phyloP scores from a whole-genome alignment of 92 coral and sea anemone species.

The Plumapathes pennacea region DNA sequence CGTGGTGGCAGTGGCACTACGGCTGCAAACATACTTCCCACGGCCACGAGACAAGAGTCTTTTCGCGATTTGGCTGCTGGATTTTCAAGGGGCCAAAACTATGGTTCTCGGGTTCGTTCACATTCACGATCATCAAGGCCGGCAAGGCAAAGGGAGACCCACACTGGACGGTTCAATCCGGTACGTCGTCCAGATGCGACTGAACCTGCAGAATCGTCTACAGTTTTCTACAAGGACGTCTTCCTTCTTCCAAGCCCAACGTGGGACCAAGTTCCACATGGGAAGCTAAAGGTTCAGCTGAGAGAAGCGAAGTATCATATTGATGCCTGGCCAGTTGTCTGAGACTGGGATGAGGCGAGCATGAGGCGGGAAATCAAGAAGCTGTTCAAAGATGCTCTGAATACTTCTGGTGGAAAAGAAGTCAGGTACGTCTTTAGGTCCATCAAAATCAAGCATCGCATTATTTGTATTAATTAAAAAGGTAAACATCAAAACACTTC shows the following conservation, averaged over 20 bases:
- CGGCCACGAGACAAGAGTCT: slow-evolving; percentile 12
- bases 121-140: neutral
- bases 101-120: too few species aligned
- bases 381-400: slow-evolving; percentile 15
- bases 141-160: neutral
- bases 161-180: neutral
- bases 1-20: too few species aligned
- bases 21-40: slow-evolving; percentile 11
- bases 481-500: too few species aligned
- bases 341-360: slow-evolving; percentile 24
- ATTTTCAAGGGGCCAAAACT: slow-evolving; percentile 23
- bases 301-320: slow-evolving; percentile 18
- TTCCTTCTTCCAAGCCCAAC: slow-evolving; percentile 26
- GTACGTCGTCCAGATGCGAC: neutral
- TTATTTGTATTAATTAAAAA: too few species aligned
- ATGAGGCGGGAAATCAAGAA: slow-evolving; percentile 13
- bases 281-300: slow-evolving; percentile 13
- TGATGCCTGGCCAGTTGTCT: slow-evolving; percentile 30
- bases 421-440: too few species aligned
- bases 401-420: slow-evolving; percentile 8
- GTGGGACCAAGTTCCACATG: slow-evolving; percentile 25
- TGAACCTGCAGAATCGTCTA: neutral
- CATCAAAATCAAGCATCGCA: too few species aligned
- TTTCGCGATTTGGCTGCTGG: slow-evolving; percentile 31
- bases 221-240: slow-evolving; percentile 30